A percentile compares a stretch with the other conserved stretches of the same genome.
Evolutionary conservation across 2,888 invertebrate species (phyloP).

Genomic region (Erebia ligea): DNA sequence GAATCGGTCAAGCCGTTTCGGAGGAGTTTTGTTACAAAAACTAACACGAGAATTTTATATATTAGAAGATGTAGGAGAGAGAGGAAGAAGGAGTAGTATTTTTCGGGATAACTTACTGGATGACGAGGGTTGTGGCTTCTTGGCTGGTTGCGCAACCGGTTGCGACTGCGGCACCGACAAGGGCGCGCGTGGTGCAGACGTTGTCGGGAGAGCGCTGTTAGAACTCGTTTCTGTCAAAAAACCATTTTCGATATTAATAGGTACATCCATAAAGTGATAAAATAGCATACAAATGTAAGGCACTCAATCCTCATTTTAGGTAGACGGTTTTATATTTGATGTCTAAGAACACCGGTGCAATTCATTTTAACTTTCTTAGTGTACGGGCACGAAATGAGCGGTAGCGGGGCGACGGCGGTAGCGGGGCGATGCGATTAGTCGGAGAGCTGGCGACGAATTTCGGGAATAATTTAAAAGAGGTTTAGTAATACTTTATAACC

Average conservation of each 20-base stretch:
- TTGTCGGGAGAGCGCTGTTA: conserved; percentile 43
- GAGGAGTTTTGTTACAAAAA: too few relatives aligned
- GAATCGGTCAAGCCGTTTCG: too few relatives aligned
- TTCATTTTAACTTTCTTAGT: background rate
- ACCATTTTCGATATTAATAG: background rate
- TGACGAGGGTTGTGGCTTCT: conserved; percentile 65
- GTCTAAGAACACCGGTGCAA: too few relatives aligned
- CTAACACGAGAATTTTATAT: background rate
- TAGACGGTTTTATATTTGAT: too few relatives aligned
- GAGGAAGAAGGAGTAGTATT: background rate
- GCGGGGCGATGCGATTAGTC: too few relatives aligned
- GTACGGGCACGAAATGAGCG: too few relatives aligned
- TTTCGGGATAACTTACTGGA: conserved; percentile 56
- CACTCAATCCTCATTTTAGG: too few relatives aligned
- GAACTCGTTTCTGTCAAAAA: conserved; percentile 42
- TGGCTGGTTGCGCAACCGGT: conserved; percentile 42
- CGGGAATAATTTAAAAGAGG: too few relatives aligned
- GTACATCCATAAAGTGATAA: background rate
- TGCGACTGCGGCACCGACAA: conserved; percentile 38
- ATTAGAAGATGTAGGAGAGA: too few relatives aligned
- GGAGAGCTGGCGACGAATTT: too few relatives aligned
- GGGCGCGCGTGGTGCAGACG: conserved; percentile 39
- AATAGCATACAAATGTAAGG: background rate
- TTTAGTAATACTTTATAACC: too few relatives aligned
- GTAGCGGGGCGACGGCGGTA: too few relatives aligned